Evolutionary conservation across 2,113 vertebrate genomes (phyloP).

Genomic region (Parus major): DNA sequence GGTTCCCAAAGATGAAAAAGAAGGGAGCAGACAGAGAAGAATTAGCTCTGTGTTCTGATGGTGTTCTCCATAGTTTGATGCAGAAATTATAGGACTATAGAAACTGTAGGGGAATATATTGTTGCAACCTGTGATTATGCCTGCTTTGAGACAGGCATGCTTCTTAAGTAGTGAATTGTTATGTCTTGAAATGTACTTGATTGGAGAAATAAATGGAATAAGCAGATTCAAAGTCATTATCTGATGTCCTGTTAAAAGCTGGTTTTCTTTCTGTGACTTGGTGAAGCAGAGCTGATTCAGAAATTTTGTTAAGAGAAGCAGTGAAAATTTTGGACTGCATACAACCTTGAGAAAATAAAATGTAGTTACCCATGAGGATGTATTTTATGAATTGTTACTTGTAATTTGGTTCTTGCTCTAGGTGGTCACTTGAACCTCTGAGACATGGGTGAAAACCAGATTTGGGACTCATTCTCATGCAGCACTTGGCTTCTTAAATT

Average conservation of each 20-base stretch:
- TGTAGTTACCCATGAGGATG: background rate
- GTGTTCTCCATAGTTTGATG: background rate
- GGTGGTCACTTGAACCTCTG: background rate
- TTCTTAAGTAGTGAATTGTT: background rate
- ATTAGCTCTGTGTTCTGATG: background rate
- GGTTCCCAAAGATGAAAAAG: background rate
- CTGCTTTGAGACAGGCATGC: background rate
- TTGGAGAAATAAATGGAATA: background rate
- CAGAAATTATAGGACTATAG: background rate
- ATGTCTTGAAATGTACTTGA: background rate
- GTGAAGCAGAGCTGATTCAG: background rate
- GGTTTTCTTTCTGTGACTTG: background rate
- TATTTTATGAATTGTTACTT: background rate
- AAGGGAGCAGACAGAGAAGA: background rate
- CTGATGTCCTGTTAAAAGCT: background rate
- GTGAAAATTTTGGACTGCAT: background rate
- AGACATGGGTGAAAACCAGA: background rate
- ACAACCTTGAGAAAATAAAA: background rate
- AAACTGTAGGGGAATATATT: background rate
- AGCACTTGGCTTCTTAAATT: background rate
- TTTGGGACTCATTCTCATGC: background rate
- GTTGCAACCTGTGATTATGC: background rate
- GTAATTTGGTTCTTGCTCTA: background rate
- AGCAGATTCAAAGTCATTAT: background rate
- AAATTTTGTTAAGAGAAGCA: background rate